These are phyloP conservation scores for Lemur catta DNA, from an alignment of 2,797 vertebrate genomes.

Conservation along the genomic window DNA sequence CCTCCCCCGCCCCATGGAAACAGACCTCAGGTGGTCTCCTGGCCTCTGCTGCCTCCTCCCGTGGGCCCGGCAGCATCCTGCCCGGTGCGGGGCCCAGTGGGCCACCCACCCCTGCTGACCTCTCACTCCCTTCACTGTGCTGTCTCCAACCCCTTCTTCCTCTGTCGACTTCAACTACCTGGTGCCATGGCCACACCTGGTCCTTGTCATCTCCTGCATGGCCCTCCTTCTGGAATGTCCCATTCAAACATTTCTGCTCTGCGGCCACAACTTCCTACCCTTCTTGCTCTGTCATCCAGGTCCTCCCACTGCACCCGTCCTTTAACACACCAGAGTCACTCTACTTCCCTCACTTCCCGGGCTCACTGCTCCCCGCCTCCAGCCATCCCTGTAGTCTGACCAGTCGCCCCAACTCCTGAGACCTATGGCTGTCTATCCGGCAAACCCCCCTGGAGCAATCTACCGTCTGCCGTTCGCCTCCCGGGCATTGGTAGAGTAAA, in stretches of 20 bases:
- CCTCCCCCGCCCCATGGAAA: neutral
- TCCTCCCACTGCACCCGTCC: fast-evolving
- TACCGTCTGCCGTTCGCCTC: neutral
- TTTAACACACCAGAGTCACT: neutral
- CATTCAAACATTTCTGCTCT: neutral
- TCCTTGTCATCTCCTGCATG: neutral
- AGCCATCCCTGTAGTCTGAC: neutral
- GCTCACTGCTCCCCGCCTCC: neutral
- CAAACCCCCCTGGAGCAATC: no score
- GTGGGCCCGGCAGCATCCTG: neutral
- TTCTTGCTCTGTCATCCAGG: neutral
- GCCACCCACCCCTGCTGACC: fast-evolving
- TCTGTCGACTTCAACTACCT: neutral
- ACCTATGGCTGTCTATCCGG: fast-evolving
- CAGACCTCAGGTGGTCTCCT: neutral
- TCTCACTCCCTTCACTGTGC: neutral
- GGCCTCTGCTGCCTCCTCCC: fast-evolving
- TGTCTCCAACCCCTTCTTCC: neutral
- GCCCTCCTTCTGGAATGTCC: neutral
- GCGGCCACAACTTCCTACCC: neutral
- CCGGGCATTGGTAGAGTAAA: neutral
- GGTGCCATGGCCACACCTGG: neutral
- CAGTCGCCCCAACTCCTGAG: fast-evolving
- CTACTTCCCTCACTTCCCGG: neutral
- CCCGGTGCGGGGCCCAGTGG: fast-evolving